phyloP scores from a whole-genome alignment of 2,797 vertebrate species.

The Danio jaintianensis region DNA sequence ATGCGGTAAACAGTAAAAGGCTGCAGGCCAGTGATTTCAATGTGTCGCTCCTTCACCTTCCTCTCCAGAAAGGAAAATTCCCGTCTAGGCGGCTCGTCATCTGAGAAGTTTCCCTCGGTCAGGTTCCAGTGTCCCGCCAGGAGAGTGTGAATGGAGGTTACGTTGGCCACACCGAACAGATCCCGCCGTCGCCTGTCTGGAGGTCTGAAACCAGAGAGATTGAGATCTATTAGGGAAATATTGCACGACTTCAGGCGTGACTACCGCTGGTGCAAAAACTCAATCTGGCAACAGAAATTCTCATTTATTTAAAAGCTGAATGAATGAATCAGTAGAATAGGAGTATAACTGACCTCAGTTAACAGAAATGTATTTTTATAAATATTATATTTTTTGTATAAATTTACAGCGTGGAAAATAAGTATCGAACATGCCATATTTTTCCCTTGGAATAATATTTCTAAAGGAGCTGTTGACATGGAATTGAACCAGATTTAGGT shows the following conservation, averaged over 20 bases:
- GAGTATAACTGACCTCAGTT: not conserved
- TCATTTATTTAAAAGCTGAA: not conserved
- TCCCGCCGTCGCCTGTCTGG: conserved; percentile 89
- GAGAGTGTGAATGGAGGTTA: conserved; percentile 71
- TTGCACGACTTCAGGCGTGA: not conserved
- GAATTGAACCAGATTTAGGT: too few species aligned
- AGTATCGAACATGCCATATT: too few species aligned
- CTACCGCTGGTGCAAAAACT: not conserved
- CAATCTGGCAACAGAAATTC: not conserved
- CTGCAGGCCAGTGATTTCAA: conserved; percentile 87
- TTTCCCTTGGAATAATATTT: too few species aligned
- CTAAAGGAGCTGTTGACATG: too few species aligned
- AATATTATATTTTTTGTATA: too few species aligned
- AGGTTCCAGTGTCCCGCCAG: conserved; percentile 61
- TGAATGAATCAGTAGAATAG: too few species aligned
- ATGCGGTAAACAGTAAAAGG: conserved; percentile 96
- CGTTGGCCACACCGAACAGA: conserved; percentile 82
- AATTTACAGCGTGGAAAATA: too few species aligned
- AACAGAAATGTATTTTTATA: not conserved
- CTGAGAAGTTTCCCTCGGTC: conserved; percentile 74
- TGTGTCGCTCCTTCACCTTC: conserved; percentile 85
- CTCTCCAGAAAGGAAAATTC: conserved; percentile 88
- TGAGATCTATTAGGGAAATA: not conserved
- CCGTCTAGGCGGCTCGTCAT: conserved; percentile 73
- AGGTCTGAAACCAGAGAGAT: conserved; percentile 68